Evolutionary conservation across 30 jellyfish, hydroid and myxozoan genomes (phyloP).

Genomic region (Mastigias papua): DNA sequence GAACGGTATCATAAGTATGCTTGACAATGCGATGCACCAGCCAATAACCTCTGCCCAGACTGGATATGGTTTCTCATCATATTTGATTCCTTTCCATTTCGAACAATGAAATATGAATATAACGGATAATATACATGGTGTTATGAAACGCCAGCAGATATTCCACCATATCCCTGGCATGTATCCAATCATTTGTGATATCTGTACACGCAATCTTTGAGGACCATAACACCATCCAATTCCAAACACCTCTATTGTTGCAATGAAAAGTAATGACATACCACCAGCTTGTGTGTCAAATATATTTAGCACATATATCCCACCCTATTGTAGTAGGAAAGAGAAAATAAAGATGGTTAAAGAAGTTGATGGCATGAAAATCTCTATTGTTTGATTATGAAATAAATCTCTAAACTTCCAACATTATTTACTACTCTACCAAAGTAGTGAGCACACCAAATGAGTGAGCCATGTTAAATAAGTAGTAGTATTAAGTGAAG

Average conservation of each 20-base stretch:
- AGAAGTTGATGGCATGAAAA: no score
- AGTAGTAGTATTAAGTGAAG: no score
- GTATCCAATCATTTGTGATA: slow-evolving; percentile 88
- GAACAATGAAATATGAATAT: slow-evolving; percentile 62
- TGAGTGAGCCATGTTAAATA: no score
- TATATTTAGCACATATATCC: slow-evolving; percentile 82
- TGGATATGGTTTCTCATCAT: slow-evolving; percentile 72
- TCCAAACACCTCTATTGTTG: slow-evolving; percentile 81
- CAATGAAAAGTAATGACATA: slow-evolving; percentile 83
- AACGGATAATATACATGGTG: slow-evolving; percentile 73
- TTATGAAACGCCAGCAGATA: slow-evolving; percentile 85
- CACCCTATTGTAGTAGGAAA: slow-evolving; percentile 71
- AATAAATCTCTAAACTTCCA: no score
- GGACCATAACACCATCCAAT: slow-evolving; percentile 95
- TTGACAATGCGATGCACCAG: slow-evolving; percentile 79
- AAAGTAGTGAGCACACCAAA: no score
- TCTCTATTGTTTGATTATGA: no score
- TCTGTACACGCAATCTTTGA: slow-evolving; percentile 77
- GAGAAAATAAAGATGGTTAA: neutral
- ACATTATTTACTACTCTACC: no score
- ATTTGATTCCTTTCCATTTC: slow-evolving; percentile 75
- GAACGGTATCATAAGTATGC: slow-evolving; percentile 75
- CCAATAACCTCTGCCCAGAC: slow-evolving; percentile 95
- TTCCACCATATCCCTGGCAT: slow-evolving; percentile 95
- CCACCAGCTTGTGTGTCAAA: slow-evolving; percentile 95